These are phyloP conservation scores for Sebastes fasciatus DNA, from an alignment of 2,113 vertebrate species.

Conservation along the genomic window DNA sequence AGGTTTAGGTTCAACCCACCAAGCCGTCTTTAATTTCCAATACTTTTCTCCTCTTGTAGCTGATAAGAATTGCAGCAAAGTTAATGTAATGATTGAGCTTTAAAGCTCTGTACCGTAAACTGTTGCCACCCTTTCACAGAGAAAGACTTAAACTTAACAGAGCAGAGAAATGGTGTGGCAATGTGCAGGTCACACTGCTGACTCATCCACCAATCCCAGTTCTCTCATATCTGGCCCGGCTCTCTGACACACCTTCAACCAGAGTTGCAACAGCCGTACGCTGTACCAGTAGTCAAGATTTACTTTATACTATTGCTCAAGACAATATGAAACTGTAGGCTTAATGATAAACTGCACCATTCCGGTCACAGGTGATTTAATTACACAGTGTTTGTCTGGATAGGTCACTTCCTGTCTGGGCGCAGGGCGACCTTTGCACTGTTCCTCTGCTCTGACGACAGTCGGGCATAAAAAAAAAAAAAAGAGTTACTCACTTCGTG, in stretches of 20 bases:
- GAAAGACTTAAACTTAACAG: slow-evolving; percentile 45
- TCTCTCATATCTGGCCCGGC: slow-evolving; percentile 15
- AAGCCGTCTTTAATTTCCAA: background rate
- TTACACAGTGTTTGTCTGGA: slow-evolving; percentile 52
- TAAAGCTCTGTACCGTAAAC: background rate
- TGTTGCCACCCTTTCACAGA: slow-evolving; percentile 4
- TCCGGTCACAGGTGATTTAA: slow-evolving; percentile 18
- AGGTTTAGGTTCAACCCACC: background rate
- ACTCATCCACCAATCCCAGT: slow-evolving; percentile 72
- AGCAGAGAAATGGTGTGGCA: slow-evolving; percentile 42
- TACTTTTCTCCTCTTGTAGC: background rate
- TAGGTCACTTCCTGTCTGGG: slow-evolving; percentile 56
- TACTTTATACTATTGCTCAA: slow-evolving; percentile 5
- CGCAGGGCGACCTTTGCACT: slow-evolving; percentile 26
- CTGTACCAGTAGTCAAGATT: background rate
- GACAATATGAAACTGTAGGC: slow-evolving; percentile 1
- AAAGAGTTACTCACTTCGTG: slow-evolving; percentile 85
- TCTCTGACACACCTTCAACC: slow-evolving; percentile 41
- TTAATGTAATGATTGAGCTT: background rate
- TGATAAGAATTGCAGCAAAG: background rate
- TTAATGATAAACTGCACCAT: slow-evolving; percentile 22
- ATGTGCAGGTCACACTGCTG: slow-evolving; percentile 53
- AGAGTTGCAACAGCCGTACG: background rate
- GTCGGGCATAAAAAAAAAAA: background rate
- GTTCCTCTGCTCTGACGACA: slow-evolving; percentile 17